These are phyloP conservation scores for Ceratosolen solmsi DNA, from an alignment of 1,140 invertebrate species.

Conservation along the genomic window DNA sequence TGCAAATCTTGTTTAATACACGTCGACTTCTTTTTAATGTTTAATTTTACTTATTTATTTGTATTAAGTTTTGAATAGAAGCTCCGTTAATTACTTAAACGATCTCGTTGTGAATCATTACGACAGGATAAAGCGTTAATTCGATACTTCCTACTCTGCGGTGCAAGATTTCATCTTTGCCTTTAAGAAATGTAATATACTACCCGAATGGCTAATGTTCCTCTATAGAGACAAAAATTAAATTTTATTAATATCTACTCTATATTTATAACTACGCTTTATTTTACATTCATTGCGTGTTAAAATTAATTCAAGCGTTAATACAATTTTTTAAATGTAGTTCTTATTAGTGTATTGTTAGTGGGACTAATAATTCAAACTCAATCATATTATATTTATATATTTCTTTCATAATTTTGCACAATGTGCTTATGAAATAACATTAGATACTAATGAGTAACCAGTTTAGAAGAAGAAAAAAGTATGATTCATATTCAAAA, in stretches of 20 bases:
- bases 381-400: background rate
- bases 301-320: too few relatives aligned
- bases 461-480: background rate
- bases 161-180: slow-evolving; percentile 46
- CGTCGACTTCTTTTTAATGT: background rate
- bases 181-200: background rate
- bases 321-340: too few relatives aligned
- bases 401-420: background rate
- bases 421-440: background rate
- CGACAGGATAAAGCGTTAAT: slow-evolving; percentile 62
- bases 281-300: too few relatives aligned
- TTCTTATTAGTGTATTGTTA: too few relatives aligned
- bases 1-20: background rate
- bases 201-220: background rate
- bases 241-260: too few relatives aligned
- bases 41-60: background rate
- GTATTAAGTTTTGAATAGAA: slow-evolving; percentile 15
- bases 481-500: background rate
- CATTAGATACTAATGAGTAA: background rate
- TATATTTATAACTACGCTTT: too few relatives aligned
- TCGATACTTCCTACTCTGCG: slow-evolving; percentile 64
- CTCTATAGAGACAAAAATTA: background rate
- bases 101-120: slow-evolving; percentile 27
- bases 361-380: background rate
- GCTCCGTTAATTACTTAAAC: slow-evolving; percentile 40